phyloP scores from a whole-genome alignment of 2,797 vertebrate genomes.

The Liasis olivaceus region DNA sequence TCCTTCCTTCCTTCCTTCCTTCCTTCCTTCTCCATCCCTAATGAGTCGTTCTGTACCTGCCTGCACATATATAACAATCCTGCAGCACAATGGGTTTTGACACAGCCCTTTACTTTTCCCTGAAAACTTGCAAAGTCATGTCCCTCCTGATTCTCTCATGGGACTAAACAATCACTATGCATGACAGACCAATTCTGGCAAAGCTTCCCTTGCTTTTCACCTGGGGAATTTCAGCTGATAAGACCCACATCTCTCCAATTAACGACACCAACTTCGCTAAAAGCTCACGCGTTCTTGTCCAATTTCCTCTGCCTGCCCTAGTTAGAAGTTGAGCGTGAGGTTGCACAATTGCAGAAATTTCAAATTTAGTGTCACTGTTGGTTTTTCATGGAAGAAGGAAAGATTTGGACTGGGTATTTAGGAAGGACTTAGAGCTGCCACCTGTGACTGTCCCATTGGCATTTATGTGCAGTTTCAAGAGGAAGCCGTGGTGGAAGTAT shows the following conservation, averaged over 20 bases:
- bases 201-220: background rate
- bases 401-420: slow-evolving; percentile 63
- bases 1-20: no score
- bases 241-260: background rate
- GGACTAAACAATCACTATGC: background rate
- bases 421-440: slow-evolving; percentile 39
- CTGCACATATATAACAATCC: background rate
- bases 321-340: background rate
- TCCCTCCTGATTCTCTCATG: background rate
- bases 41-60: background rate
- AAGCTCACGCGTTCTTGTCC: slow-evolving; percentile 2
- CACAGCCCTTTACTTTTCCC: background rate
- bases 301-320: slow-evolving; percentile 25
- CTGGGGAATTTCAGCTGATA: background rate
- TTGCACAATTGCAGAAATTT: background rate
- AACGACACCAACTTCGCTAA: background rate
- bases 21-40: background rate
- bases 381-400: slow-evolving; percentile 33
- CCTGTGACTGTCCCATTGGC: slow-evolving; percentile 43
- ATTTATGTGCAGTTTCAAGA: slow-evolving; percentile 48
- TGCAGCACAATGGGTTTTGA: background rate
- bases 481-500: slow-evolving; percentile 15
- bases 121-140: background rate
- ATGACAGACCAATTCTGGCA: background rate
- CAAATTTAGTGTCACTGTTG: slow-evolving; percentile 35